phyloP scores from a whole-genome alignment of 2,113 vertebrate genomes.

The Ceyx margarethae region DNA sequence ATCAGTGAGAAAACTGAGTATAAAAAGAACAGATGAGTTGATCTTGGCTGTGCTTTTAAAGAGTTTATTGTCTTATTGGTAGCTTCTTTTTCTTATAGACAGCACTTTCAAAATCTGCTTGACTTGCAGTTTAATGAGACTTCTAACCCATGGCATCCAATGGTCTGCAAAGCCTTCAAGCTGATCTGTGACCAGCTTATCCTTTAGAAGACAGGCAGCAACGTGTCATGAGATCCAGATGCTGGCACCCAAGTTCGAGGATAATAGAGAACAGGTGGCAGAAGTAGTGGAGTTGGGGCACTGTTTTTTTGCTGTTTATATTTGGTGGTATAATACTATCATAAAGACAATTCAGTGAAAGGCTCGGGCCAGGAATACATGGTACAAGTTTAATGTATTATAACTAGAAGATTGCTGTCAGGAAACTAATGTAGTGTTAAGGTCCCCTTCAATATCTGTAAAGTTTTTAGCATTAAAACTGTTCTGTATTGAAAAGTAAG shows the following conservation, averaged over 20 bases:
- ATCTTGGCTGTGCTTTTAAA: background rate
- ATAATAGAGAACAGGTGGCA: background rate
- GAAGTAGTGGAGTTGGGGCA: background rate
- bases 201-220: background rate
- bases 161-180: background rate
- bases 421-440: background rate
- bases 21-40: background rate
- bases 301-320: background rate
- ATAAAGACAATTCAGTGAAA: background rate
- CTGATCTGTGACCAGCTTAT: background rate
- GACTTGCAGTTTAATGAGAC: background rate
- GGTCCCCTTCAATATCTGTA: background rate
- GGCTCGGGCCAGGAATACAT: background rate
- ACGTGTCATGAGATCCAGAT: background rate
- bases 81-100: background rate
- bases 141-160: background rate
- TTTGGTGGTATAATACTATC: background rate
- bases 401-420: background rate
- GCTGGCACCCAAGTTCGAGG: background rate
- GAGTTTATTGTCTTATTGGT: background rate
- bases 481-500: background rate
- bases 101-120: background rate
- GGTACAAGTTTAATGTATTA: background rate
- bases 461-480: background rate
- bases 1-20: background rate